These are phyloP conservation scores for Leptopilina clavipes DNA, from an alignment of 1,140 invertebrate species.

Conservation along the genomic window DNA sequence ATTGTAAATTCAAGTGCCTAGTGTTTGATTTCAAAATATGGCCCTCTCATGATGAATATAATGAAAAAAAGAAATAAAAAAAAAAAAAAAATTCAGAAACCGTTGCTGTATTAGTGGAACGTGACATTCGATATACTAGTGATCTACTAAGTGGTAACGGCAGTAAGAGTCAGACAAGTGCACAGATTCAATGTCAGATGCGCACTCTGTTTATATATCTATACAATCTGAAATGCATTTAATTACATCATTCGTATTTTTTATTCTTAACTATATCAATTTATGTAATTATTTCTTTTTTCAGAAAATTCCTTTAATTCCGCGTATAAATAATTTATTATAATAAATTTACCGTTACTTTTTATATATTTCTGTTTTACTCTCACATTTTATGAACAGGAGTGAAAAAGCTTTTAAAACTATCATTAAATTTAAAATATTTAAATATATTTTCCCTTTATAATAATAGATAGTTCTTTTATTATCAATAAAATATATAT, in stretches of 20 bases:
- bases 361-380: no score
- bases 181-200: conserved; percentile 23
- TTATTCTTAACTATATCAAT: neutral
- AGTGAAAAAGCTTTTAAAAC: no score
- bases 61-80: neutral
- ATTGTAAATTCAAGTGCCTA: conserved; percentile 27
- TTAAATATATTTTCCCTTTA: no score
- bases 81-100: neutral
- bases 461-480: no score
- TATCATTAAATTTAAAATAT: no score
- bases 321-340: no score
- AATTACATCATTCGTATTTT: neutral
- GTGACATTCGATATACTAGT: neutral
- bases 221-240: no score
- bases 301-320: no score
- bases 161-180: neutral
- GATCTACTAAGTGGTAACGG: neutral
- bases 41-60: neutral
- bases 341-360: no score
- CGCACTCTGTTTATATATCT: neutral
- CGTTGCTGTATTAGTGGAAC: neutral
- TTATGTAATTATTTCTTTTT: no score
- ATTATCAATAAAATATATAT: no score
- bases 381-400: no score
- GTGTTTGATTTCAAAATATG: neutral